These are phyloP conservation scores for Plagiodera versicolora DNA, from an alignment of 2,888 invertebrate genomes.

Conservation along the genomic window DNA sequence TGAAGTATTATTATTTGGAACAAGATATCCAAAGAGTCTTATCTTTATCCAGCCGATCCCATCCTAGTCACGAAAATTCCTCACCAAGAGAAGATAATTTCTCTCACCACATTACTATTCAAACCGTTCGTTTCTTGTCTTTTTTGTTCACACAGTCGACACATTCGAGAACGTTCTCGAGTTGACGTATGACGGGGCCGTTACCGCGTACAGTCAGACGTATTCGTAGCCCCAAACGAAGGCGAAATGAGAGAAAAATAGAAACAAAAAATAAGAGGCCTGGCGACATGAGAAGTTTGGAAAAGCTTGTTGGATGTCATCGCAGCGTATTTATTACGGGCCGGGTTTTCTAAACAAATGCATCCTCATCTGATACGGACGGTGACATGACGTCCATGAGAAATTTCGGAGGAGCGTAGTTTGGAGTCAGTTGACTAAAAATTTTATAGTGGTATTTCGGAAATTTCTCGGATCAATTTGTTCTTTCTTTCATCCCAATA, in stretches of 20 bases:
- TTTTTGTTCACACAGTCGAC: not conserved
- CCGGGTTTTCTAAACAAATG: conserved; percentile 2
- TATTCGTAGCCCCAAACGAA: not conserved
- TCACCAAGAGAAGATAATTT: too few species aligned
- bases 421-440: too few species aligned
- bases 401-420: not conserved
- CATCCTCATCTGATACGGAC: conserved; percentile 1
- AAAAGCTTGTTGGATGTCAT: conserved; percentile 12
- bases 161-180: not conserved
- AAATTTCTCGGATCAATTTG: too few species aligned
- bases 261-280: not conserved
- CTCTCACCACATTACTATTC: not conserved
- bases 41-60: too few species aligned
- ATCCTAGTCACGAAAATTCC: too few species aligned
- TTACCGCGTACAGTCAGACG: not conserved
- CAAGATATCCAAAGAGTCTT: too few species aligned
- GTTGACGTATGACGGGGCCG: not conserved
- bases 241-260: not conserved
- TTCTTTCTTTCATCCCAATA: too few species aligned
- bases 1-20: too few species aligned
- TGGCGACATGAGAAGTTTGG: conserved; percentile 10
- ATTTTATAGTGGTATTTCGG: too few species aligned
- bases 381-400: not conserved
- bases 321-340: conserved; percentile 11
- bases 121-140: not conserved